phyloP scores from a whole-genome alignment of 2,797 vertebrate genomes.

The Monodelphis domestica region DNA sequence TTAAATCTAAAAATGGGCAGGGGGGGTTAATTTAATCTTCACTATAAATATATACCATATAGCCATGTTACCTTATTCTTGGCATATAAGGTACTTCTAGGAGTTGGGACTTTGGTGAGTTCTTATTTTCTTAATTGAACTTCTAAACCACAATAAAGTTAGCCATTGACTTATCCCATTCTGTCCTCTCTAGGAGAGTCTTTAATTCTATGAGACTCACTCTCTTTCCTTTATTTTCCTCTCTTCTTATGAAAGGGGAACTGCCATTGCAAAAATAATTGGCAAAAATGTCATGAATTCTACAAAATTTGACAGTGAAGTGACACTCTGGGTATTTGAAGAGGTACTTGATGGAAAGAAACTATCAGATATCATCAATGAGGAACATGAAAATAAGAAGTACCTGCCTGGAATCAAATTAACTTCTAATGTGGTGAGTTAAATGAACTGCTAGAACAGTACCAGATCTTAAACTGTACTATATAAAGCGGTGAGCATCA shows the following conservation, averaged over 20 bases:
- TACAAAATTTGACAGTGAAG: slow-evolving; percentile 87
- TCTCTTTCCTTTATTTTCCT: neutral
- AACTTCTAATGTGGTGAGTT: slow-evolving; percentile 88
- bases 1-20: too few relatives aligned
- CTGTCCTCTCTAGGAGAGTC: neutral
- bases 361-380: slow-evolving; percentile 90
- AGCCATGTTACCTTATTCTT: neutral
- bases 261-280: slow-evolving; percentile 90
- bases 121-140: neutral
- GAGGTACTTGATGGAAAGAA: slow-evolving; percentile 87
- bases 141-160: neutral
- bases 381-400: slow-evolving; percentile 90
- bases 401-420: slow-evolving; percentile 90
- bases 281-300: slow-evolving; percentile 88
- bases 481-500: too few relatives aligned
- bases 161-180: neutral
- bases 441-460: neutral
- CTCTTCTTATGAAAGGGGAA: slow-evolving; percentile 84
- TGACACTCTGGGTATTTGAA: slow-evolving; percentile 92
- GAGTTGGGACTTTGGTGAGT: neutral
- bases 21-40: too few relatives aligned
- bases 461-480: too few relatives aligned
- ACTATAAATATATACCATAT: neutral
- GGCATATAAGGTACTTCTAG: neutral
- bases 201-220: neutral